Base-by-base conservation (phyloP, 2,797 vertebrate species). In the Bufotes viridis region DNA sequence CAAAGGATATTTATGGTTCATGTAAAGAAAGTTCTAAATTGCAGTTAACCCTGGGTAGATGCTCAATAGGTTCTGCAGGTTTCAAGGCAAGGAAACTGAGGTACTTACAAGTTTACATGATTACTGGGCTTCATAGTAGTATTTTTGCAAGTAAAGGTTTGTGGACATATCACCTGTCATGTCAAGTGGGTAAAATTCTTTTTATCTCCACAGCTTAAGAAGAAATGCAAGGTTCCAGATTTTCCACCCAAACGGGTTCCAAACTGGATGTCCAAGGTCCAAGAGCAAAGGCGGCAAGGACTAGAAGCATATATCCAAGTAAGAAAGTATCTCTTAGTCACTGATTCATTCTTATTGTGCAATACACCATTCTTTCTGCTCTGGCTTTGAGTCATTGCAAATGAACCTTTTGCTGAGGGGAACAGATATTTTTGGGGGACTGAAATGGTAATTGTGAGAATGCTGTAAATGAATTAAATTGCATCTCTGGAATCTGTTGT, bases 261-360 rank as follows among this genome's bases (percentile, higher is more conserved):
- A 60, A 96, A 97, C 90, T 96, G 98, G 93, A 95, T 97, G 91
- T 95, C 94, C 69, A 97, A 97, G 92, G 97, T 94, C 0, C 69
- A 95, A 92, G 96, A 98, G 92, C 98, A 98, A 93, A 96, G 98
- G 74, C 95, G 93, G 18, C 97, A 96, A 91, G 97, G 97, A 87
- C 93, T 99, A 89, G 97, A 99, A 88, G 92, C 96, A 20, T 99
- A 99, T 87, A 92, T 99, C 63, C 97, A 89, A 95, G 96, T 96
- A 70, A 53, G 60, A 22, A 17, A 58, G 11, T 75, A 14, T 75
- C 22, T 49, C 14, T 51, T 13, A 51, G 13, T 7, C 74, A 53
- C 18, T 53, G 13, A n/a, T 22, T 69, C 65, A 26, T 34, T 72
- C 0, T 9, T 29, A 14, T 69, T 15, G 26, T 29, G 14, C 26